A percentile compares a stretch with the other conserved stretches of the same genome.
These are phyloP conservation scores for Melanocharis versteri DNA, from an alignment of 2,113 vertebrate species.

Conservation along the genomic window DNA sequence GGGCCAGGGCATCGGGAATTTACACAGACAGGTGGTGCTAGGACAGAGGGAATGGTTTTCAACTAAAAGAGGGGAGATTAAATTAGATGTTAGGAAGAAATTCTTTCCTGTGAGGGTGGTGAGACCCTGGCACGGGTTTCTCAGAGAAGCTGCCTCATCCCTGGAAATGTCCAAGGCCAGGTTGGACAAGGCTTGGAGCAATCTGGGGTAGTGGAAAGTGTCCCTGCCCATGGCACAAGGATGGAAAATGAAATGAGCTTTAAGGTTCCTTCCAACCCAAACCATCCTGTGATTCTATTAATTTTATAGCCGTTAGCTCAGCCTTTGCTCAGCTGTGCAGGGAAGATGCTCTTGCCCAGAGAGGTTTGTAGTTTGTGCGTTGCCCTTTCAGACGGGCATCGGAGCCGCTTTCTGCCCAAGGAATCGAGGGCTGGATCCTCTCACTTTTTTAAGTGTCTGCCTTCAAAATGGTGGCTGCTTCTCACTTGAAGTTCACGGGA, in stretches of 20 bases:
- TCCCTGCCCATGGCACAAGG: background rate
- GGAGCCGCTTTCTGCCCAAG: background rate
- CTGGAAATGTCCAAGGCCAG: background rate
- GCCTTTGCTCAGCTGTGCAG: background rate
- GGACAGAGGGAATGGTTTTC: background rate
- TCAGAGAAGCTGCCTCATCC: background rate
- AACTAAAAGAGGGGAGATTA: background rate
- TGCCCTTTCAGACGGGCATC: background rate
- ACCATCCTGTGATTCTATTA: background rate
- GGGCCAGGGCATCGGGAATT: rapidly evolving
- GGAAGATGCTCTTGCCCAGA: background rate
- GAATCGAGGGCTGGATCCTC: background rate
- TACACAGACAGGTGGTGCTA: background rate
- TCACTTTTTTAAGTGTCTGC: background rate
- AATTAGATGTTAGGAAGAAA: background rate
- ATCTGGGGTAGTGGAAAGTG: background rate
- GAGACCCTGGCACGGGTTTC: background rate
- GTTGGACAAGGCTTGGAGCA: background rate
- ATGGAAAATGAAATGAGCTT: background rate
- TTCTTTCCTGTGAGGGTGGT: background rate
- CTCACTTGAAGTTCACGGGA: conserved; percentile 33
- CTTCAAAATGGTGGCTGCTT: conserved; percentile 33
- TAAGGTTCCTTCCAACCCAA: background rate
- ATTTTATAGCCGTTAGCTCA: background rate
- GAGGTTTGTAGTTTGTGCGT: background rate